Base-by-base conservation (phyloP, 2,888 invertebrate species). In the Cantharis rustica region DNA sequence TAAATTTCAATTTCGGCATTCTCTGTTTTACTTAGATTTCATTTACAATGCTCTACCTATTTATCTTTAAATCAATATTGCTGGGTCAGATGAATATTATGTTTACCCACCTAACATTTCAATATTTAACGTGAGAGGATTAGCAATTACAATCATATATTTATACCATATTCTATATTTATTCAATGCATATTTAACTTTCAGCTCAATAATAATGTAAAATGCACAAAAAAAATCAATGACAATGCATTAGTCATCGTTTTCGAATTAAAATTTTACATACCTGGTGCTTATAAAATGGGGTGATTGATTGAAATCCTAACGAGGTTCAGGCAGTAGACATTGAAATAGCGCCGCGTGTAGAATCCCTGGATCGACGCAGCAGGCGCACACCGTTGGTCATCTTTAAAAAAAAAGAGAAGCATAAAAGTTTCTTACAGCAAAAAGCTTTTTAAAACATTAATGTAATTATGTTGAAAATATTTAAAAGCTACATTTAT, bases 281-380 rank as follows among this genome's bases (percentile, higher is more conserved):
- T 77, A 75, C 79, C 75, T 77, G 47, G 79, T 70, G 69, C 72
- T 78, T 75, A 76, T 75, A 79, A 79, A 77, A 75, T 17, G 64
- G 68, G 47, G 71, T 81, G 80, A 81, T 81, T 81, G 80, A 81
- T 81, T 75, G 77, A 80, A 80, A 77, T 66, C 68, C 79, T 81
- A 81, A 81, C 79, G 69, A 75, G 76, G 62, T 63, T 75, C 79
- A 78, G 79, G 76, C 75, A 79, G 80, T 74, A 78, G 79, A 80
- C 79, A 75, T 69, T 61, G 68, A 77, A 75, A 78, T 74, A 75
- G 68, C 78, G 79, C 78, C 74, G 71, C 73, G 76, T 72, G 73
- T 31, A 71, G 71, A 68, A 71, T 17, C 70, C 77, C 75, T 27
- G 73, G 72, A 15, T 72, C 72, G 77, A 61, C 77, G 16, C 77